Percentiles rank a stretch among this genome's conserved stretches.
phyloP scores from a whole-genome alignment of 2,113 vertebrate species.

The Eulemur rufifrons region DNA sequence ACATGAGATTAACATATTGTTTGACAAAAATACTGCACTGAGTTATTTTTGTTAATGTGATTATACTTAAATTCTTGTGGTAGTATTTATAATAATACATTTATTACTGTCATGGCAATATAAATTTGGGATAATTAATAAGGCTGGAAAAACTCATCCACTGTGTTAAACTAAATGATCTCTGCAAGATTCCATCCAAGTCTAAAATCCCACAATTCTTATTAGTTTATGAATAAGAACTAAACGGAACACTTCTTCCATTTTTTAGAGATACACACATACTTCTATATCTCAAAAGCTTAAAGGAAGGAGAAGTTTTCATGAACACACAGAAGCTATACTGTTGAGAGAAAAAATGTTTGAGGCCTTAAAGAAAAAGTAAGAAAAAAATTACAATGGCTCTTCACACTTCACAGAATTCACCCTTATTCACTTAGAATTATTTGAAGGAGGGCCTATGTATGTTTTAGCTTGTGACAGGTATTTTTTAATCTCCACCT shows the following conservation, averaged over 20 bases:
- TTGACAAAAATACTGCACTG: slow-evolving; percentile 22
- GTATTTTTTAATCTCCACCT: background rate
- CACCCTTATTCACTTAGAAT: background rate
- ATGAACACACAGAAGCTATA: background rate
- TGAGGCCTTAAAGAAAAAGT: background rate
- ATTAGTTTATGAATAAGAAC: slow-evolving; percentile 38
- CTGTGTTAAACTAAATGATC: slow-evolving; percentile 1
- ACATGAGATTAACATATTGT: background rate
- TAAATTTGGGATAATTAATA: slow-evolving; percentile 34
- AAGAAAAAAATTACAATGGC: background rate
- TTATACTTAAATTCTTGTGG: background rate
- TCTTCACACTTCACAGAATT: background rate
- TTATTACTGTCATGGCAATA: slow-evolving; percentile 7
- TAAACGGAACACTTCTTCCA: slow-evolving; percentile 11
- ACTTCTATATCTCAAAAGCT: background rate
- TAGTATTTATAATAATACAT: background rate
- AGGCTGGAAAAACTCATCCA: slow-evolving; percentile 13
- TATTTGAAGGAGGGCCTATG: background rate
- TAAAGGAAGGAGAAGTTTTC: background rate
- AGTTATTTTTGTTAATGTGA: background rate
- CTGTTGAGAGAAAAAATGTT: background rate
- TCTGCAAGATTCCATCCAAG: background rate
- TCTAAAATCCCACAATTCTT: background rate
- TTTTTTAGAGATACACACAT: background rate
- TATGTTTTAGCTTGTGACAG: background rate